Percentiles rank a stretch among this genome's conserved stretches.
phyloP scores from a whole-genome alignment of 2,888 invertebrate species.

The Tupiocoris notatus region DNA sequence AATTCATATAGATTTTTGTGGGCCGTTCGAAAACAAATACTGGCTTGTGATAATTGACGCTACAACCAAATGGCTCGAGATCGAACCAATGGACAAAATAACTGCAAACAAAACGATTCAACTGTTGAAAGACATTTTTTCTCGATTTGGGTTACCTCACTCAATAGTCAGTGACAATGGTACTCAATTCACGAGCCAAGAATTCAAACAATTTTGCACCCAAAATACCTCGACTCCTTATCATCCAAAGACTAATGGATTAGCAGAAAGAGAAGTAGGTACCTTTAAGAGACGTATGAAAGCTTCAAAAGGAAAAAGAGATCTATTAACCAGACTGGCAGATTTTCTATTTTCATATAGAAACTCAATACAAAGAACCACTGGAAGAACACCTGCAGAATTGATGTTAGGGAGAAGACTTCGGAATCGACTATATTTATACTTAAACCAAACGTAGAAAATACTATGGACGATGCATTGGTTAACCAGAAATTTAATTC shows the following conservation, averaged over 20 bases:
- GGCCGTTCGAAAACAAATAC: conserved; percentile 45
- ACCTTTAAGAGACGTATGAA: too few relatives aligned
- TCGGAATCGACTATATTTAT: too few relatives aligned
- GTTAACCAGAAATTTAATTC: neutral
- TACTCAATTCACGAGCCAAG: neutral
- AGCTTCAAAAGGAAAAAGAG: too few relatives aligned
- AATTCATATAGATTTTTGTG: conserved; percentile 49
- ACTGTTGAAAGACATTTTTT: neutral
- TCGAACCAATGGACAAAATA: conserved; percentile 40
- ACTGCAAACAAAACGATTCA: neutral
- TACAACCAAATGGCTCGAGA: conserved; percentile 45
- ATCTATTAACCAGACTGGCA: conserved; percentile 40
- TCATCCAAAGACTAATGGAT: conserved; percentile 49
- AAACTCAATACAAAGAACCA: conserved; percentile 43
- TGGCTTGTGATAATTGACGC: conserved; percentile 50
- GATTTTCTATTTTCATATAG: conserved; percentile 40
- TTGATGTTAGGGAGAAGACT: conserved; percentile 48
- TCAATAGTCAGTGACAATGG: conserved; percentile 30
- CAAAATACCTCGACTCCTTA: conserved; percentile 44
- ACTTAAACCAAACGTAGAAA: conserved; percentile 27
- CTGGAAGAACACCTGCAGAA: conserved; percentile 48
- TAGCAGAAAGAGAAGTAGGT: conserved; percentile 50
- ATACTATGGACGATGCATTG: neutral
- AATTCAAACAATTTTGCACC: neutral
- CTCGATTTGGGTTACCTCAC: conserved; percentile 46